A percentile compares a stretch with the other conserved stretches of the same genome.
Conservation (phyloP, 53 echinoderm and acorn worm genomes). For the Paracentrotus lividus region DNA sequence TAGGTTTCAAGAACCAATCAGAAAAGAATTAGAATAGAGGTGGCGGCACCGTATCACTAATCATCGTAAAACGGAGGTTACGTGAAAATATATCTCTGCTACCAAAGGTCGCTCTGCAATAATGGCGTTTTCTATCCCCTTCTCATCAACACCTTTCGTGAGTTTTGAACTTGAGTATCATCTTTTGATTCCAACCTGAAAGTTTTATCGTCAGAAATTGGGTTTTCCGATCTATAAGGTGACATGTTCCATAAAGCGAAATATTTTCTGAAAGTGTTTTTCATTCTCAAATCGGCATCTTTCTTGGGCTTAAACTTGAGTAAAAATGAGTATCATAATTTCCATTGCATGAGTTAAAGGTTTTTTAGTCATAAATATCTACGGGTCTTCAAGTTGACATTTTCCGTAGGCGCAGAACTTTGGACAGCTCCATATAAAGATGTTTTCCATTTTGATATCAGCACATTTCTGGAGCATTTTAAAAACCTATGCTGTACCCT, state of each 20-base stretch:
- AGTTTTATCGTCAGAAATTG: background rate
- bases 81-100: conserved; percentile 22
- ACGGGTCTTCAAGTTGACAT: too few species aligned
- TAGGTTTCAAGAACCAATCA: conserved; percentile 13
- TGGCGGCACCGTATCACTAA: background rate
- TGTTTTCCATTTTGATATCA: too few species aligned
- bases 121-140: background rate
- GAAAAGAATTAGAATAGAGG: background rate
- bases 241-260: too few species aligned
- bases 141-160: background rate
- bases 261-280: too few species aligned
- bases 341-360: too few species aligned
- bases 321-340: too few species aligned
- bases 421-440: too few species aligned
- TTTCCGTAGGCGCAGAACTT: too few species aligned
- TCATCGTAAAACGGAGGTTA: background rate
- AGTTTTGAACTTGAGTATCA: background rate
- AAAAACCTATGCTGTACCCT: background rate
- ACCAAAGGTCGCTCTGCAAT: background rate
- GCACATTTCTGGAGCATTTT: conserved; percentile 22
- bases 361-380: too few species aligned
- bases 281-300: too few species aligned
- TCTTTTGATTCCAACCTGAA: background rate
- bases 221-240: too few species aligned
- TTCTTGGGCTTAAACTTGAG: too few species aligned